Evolutionary conservation across 35 echinoderm and acorn worm species (phyloP).

Genomic region (Ptychodera flava): DNA sequence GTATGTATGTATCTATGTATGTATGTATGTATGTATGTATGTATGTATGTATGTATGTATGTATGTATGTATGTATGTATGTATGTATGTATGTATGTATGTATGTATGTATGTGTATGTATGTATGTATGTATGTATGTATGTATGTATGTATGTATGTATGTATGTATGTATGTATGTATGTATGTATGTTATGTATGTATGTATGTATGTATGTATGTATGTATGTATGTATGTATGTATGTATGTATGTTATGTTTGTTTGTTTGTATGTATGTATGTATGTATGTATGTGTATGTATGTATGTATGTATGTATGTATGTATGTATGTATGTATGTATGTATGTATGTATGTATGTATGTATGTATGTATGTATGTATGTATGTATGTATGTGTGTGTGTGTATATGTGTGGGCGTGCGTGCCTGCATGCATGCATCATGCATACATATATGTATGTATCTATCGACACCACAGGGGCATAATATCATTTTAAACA

Average conservation of each 20-base stretch:
- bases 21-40: not conserved
- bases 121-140: conserved; percentile 2
- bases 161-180: not conserved
- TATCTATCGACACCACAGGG: too few species aligned
- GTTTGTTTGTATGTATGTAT: not conserved
- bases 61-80: not conserved
- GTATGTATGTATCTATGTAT: not conserved
- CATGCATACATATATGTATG: not conserved
- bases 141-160: conserved; percentile 2
- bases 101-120: not conserved
- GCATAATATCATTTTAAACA: too few species aligned
- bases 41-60: not conserved
- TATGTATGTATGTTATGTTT: conserved; percentile 2
- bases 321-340: conserved; percentile 2
- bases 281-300: not conserved
- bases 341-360: not conserved
- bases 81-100: not conserved
- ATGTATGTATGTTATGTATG: not conserved
- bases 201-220: not conserved
- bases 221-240: not conserved
- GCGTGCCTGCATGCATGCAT: not conserved
- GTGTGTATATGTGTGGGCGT: not conserved
- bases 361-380: not conserved
- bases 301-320: conserved; percentile 2
- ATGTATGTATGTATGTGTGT: not conserved